phyloP scores from a whole-genome alignment of 1,140 invertebrate species.

The Brachionus calyciflorus region DNA sequence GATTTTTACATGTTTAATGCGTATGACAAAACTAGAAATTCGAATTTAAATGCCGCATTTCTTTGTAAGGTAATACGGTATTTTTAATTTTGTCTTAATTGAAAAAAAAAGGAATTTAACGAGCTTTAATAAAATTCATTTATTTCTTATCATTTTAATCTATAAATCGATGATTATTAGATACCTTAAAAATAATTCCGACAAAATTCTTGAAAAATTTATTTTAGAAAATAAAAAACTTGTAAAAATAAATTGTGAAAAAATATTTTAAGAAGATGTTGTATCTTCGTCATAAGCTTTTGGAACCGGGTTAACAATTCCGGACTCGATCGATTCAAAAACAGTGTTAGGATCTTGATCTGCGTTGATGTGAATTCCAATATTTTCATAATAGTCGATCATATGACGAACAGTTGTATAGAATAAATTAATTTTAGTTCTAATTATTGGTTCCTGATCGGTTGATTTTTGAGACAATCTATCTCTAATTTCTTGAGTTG shows the following conservation, averaged over 20 bases:
- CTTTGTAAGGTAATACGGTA: too few relatives aligned
- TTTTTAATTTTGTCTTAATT: too few relatives aligned
- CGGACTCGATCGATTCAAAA: constrained; percentile 60
- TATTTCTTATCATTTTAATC: too few relatives aligned
- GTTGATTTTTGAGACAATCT: constrained; percentile 52
- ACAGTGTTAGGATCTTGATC: constrained; percentile 61
- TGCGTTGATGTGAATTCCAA: constrained; percentile 57
- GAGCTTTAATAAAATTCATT: too few relatives aligned
- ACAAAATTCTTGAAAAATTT: background rate
- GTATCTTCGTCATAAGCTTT: constrained; percentile 1
- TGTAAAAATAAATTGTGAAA: background rate
- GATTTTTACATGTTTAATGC: too few relatives aligned
- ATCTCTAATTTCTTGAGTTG: constrained; percentile 56
- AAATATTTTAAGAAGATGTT: background rate
- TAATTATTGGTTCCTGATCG: constrained; percentile 52
- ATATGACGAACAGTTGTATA: constrained; percentile 56
- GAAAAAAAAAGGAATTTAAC: too few relatives aligned
- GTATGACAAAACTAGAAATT: too few relatives aligned
- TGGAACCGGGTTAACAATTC: constrained; percentile 57
- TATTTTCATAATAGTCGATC: constrained; percentile 55
- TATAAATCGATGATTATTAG: too few relatives aligned
- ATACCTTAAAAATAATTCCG: too few relatives aligned
- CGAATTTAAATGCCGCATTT: too few relatives aligned
- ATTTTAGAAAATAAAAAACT: background rate
- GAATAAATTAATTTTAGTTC: constrained; percentile 54